Conservation (phyloP, 2,888 invertebrate species). For the Gerris lacustris region DNA sequence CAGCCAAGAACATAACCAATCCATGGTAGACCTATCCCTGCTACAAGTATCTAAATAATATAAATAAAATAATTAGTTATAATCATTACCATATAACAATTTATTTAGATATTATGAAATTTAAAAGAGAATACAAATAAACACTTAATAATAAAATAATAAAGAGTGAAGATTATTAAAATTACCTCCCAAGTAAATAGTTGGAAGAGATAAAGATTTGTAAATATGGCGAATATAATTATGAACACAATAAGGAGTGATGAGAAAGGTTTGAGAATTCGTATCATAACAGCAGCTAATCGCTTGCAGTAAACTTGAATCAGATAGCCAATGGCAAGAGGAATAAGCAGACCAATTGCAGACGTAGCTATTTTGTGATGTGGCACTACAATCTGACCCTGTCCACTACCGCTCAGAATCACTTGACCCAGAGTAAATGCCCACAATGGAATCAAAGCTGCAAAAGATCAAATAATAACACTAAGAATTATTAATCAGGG, state of each 20-base stretch:
- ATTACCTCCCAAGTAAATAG: slow-evolving; percentile 77
- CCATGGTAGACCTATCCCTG: slow-evolving; percentile 72
- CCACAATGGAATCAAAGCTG: slow-evolving; percentile 83
- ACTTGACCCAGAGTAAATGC: slow-evolving; percentile 68
- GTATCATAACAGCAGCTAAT: slow-evolving; percentile 55
- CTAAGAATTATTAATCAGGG: not conserved
- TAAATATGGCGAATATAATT: slow-evolving; percentile 70
- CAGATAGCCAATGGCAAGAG: slow-evolving; percentile 54
- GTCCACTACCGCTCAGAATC: slow-evolving; percentile 47
- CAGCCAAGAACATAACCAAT: slow-evolving; percentile 64
- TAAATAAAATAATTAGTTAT: slow-evolving; percentile 15
- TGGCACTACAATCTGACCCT: slow-evolving; percentile 61
- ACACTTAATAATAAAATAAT: not conserved
- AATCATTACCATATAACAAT: not conserved
- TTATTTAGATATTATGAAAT: not conserved
- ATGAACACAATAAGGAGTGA: slow-evolving; percentile 67
- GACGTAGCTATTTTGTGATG: slow-evolving; percentile 62
- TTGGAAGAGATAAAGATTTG: slow-evolving; percentile 80
- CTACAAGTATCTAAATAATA: slow-evolving; percentile 54
- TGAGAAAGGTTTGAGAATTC: slow-evolving; percentile 74
- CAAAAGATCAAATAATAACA: slow-evolving; percentile 26
- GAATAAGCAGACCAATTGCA: slow-evolving; percentile 63
- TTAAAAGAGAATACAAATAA: not conserved
- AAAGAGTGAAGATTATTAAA: slow-evolving; percentile 17
- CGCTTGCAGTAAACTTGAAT: slow-evolving; percentile 45